Evolutionary conservation across 2,113 vertebrate genomes (phyloP).

Genomic region (Oncorhynchus nerka): DNA sequence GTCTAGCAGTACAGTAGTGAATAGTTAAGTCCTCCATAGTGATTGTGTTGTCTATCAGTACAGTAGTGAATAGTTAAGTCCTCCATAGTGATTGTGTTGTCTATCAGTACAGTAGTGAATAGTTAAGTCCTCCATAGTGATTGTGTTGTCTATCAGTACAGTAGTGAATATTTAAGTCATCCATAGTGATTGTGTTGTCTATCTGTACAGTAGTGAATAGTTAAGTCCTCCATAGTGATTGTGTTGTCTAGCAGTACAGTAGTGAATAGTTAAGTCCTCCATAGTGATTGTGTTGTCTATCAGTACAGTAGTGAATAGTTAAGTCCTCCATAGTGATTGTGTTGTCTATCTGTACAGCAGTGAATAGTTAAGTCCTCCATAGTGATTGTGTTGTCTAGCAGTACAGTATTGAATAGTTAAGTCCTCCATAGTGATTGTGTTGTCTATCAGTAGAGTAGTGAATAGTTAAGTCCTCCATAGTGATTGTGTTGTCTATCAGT

Average conservation of each 20-base stretch:
- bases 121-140: not conserved
- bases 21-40: too few species aligned
- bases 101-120: not conserved
- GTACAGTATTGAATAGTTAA: too few species aligned
- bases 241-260: not conserved
- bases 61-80: constrained; percentile 17
- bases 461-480: not conserved
- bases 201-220: not conserved
- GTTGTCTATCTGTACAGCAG: too few species aligned
- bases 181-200: not conserved
- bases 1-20: too few species aligned
- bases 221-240: not conserved
- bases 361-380: too few species aligned
- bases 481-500: not conserved
- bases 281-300: too few species aligned
- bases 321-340: too few species aligned
- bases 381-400: too few species aligned
- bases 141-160: not conserved
- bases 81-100: not conserved
- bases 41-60: too few species aligned
- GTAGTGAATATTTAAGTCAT: constrained; percentile 3
- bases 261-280: not conserved
- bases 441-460: too few species aligned
- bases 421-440: too few species aligned
- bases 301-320: too few species aligned